phyloP scores from a whole-genome alignment of 2,797 vertebrate genomes.

The Scomberomorus guttatus region DNA sequence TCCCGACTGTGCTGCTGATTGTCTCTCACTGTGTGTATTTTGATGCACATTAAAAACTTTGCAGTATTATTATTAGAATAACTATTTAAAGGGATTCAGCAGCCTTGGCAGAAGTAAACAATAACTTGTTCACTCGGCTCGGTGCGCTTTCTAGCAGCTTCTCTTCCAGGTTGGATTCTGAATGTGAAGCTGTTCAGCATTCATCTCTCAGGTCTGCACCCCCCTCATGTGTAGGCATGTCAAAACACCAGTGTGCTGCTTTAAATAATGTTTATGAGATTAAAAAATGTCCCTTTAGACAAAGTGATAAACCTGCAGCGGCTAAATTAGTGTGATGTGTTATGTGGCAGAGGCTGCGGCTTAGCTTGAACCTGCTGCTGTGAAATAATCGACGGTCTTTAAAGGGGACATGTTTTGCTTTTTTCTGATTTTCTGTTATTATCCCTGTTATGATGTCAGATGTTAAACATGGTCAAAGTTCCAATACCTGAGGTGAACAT shows the following conservation, averaged over 20 bases:
- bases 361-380: constrained; percentile 23
- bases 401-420: not conserved
- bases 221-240: not conserved
- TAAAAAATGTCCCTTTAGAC: constrained; percentile 10
- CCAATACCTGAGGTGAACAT: too few species aligned
- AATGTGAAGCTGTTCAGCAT: not conserved
- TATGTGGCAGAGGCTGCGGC: constrained; percentile 5
- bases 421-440: too few species aligned
- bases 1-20: not conserved
- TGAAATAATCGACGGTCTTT: not conserved
- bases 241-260: constrained; percentile 8
- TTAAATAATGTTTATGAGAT: constrained; percentile 27
- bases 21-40: not conserved
- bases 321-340: constrained; percentile 20
- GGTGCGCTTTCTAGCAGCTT: not conserved
- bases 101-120: constrained; percentile 8
- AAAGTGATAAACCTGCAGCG: not conserved
- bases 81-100: not conserved
- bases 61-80: not conserved
- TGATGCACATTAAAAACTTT: not conserved
- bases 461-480: too few species aligned
- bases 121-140: not conserved
- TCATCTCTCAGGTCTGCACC: not conserved
- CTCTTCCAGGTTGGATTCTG: not conserved
- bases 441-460: too few species aligned